A percentile compares a stretch with the other conserved stretches of the same genome.
These are phyloP conservation scores for Ochotona princeps DNA, from an alignment of 2,113 vertebrate genomes.

Conservation along the genomic window DNA sequence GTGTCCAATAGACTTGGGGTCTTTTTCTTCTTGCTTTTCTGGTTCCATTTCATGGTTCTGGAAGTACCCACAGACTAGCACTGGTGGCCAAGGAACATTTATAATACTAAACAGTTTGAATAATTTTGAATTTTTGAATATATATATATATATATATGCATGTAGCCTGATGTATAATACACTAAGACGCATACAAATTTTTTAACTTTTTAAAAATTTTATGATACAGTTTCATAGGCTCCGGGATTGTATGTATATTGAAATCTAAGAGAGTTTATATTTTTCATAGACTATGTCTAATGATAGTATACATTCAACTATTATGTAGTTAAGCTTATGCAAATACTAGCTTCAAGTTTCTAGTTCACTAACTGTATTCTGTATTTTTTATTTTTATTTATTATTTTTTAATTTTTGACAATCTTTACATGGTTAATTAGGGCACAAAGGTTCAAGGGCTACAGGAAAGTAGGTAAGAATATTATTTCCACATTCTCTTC, in stretches of 20 bases:
- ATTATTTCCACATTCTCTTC: too few species aligned
- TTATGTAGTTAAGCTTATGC: not conserved
- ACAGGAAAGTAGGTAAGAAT: too few species aligned
- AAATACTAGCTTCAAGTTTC: not conserved
- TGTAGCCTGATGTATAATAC: not conserved
- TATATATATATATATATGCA: too few species aligned
- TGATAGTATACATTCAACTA: not conserved
- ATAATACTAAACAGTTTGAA: not conserved
- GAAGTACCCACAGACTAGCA: not conserved
- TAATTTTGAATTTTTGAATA: not conserved
- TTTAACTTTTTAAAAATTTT: not conserved
- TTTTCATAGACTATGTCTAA: not conserved
- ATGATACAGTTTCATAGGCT: too few species aligned
- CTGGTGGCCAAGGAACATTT: not conserved
- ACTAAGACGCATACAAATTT: not conserved
- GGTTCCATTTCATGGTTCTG: not conserved
- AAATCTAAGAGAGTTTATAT: not conserved
- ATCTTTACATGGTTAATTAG: too few species aligned
- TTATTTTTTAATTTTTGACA: not conserved
- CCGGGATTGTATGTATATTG: not conserved
- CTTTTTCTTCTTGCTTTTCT: not conserved
- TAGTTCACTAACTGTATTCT: not conserved
- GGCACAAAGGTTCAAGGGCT: too few species aligned
- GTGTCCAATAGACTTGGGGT: not conserved
- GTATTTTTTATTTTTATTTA: conserved; percentile 1